Conservation (phyloP, 92 coral and sea anemone genomes). For the Desmophyllum pertusum region DNA sequence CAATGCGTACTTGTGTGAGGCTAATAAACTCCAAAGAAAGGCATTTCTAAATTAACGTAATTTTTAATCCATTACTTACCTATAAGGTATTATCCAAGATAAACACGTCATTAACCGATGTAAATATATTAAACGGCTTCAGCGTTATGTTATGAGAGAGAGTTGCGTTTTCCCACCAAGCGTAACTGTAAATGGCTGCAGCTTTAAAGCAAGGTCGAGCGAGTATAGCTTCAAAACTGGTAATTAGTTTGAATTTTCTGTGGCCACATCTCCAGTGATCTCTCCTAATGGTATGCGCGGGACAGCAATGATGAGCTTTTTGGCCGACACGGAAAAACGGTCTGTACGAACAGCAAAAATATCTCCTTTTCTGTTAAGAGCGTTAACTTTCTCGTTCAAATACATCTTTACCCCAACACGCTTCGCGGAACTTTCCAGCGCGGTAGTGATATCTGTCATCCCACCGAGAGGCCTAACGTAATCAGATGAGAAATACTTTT, state of each 20-base stretch:
- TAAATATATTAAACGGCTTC: not conserved
- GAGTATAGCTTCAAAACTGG: not conserved
- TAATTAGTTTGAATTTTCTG: not conserved
- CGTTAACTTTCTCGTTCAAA: not conserved
- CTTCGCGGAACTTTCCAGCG: not conserved
- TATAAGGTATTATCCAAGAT: not conserved
- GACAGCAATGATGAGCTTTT: slow-evolving; percentile 15
- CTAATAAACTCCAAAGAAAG: too few species aligned
- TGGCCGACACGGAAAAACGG: not conserved
- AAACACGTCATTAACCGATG: slow-evolving; percentile 5
- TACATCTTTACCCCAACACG: slow-evolving; percentile 20
- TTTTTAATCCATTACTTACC: not conserved
- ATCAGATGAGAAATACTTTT: not conserved
- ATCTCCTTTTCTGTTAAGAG: not conserved
- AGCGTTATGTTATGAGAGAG: slow-evolving; percentile 5
- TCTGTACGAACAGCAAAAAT: not conserved
- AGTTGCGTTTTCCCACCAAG: slow-evolving; percentile 31
- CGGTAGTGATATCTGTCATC: not conserved
- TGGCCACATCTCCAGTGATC: slow-evolving; percentile 1
- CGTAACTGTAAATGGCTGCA: slow-evolving; percentile 11
- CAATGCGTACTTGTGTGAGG: not conserved
- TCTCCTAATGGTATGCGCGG: not conserved
- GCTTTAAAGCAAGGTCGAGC: slow-evolving; percentile 1
- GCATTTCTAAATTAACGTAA: not conserved
- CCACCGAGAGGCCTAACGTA: slow-evolving; percentile 9